These are phyloP conservation scores for Aptenodytes patagonicus DNA, from an alignment of 2,113 vertebrate genomes.

Conservation along the genomic window DNA sequence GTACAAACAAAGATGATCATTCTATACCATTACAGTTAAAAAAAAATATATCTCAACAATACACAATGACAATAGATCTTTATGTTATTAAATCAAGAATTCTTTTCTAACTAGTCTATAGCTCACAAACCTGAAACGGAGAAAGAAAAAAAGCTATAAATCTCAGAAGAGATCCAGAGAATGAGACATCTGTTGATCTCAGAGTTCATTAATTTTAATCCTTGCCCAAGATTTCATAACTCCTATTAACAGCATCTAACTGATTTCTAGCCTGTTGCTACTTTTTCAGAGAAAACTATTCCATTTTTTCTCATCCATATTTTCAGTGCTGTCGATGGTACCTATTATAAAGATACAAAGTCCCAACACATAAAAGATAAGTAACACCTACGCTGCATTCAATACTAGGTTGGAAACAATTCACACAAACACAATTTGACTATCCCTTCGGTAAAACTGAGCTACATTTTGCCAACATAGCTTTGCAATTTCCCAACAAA, in stretches of 20 bases:
- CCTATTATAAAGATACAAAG: not conserved
- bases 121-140: not conserved
- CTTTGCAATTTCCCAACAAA: not conserved
- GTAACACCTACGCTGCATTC: not conserved
- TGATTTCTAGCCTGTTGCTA: not conserved
- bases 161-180: not conserved
- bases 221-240: not conserved
- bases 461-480: not conserved
- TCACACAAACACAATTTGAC: not conserved
- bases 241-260: not conserved
- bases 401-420: not conserved
- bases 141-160: not conserved
- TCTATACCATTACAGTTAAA: not conserved
- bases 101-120: not conserved
- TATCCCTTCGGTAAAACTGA: not conserved
- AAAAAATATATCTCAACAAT: not conserved
- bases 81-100: not conserved
- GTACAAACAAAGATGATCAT: rapidly evolving
- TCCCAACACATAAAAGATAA: not conserved
- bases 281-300: not conserved
- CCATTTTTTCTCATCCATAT: not conserved
- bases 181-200: not conserved
- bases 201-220: not conserved
- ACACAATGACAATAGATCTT: not conserved
- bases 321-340: not conserved